phyloP scores from a whole-genome alignment of 2,113 vertebrate species.

The Tringa solitaria region DNA sequence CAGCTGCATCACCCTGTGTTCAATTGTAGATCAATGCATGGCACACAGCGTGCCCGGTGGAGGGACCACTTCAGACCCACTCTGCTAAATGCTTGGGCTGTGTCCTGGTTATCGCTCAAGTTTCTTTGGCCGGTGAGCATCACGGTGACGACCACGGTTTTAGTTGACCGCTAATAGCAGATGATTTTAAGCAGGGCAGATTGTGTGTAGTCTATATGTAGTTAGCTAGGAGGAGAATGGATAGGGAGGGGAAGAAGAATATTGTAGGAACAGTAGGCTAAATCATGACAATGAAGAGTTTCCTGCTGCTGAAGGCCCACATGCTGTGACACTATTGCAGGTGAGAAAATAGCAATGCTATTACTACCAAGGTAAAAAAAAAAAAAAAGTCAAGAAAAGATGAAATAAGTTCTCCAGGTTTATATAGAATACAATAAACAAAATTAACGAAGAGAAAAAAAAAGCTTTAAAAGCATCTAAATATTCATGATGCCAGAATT shows the following conservation, averaged over 20 bases:
- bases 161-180: background rate
- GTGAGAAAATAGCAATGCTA: background rate
- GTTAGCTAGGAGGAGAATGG: background rate
- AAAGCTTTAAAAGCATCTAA: conserved; percentile 10
- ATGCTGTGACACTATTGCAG: background rate
- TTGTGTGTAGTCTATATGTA: background rate
- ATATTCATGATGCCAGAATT: conserved; percentile 18
- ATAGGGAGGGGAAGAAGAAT: background rate
- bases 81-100: background rate
- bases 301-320: background rate
- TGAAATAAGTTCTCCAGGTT: background rate
- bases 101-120: background rate
- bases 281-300: background rate
- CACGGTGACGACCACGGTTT: background rate
- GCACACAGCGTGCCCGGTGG: fast-evolving
- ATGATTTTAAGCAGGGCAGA: conserved; percentile 19
- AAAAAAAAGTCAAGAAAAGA: background rate
- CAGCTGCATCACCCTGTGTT: conserved; percentile 39
- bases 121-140: background rate
- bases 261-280: background rate
- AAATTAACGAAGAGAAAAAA: background rate
- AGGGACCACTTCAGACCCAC: background rate
- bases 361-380: background rate
- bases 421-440: background rate
- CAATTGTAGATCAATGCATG: background rate